Conservation (phyloP, 1,140 invertebrate genomes). For the Himalopsyche phryganea region DNA sequence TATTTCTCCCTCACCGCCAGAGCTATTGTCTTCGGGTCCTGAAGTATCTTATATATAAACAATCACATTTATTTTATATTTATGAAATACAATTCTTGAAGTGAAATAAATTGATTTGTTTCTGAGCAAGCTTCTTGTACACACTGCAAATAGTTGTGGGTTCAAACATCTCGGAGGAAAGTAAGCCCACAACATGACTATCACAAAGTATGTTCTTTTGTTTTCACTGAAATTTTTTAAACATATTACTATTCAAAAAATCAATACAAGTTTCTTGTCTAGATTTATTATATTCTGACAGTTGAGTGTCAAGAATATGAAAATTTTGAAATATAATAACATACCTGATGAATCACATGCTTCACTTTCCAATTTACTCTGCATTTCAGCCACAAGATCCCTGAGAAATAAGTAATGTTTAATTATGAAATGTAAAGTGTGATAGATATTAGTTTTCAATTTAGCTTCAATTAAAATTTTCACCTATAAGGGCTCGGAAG, state of each 20-base stretch:
- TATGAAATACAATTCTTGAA: not conserved
- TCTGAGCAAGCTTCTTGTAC: not conserved
- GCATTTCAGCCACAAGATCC: conserved; percentile 50
- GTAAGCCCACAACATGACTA: too few relatives aligned
- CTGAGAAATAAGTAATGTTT: conserved; percentile 38
- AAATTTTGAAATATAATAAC: too few relatives aligned
- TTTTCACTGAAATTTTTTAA: too few relatives aligned
- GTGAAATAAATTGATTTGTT: not conserved
- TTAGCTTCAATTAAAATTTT: too few relatives aligned
- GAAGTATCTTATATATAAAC: conserved; percentile 44
- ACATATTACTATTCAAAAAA: too few relatives aligned
- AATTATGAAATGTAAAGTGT: conserved; percentile 7
- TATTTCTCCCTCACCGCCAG: conserved; percentile 48
- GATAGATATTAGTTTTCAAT: not conserved
- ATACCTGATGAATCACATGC: conserved; percentile 50
- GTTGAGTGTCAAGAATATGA: too few relatives aligned
- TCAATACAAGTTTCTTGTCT: too few relatives aligned
- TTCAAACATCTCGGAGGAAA: too few relatives aligned
- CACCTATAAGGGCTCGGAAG: conserved; percentile 74
- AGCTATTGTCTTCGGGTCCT: conserved; percentile 50
- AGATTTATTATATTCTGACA: too few relatives aligned
- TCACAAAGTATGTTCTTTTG: too few relatives aligned
- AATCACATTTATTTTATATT: conserved; percentile 5
- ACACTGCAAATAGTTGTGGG: not conserved
- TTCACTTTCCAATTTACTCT: conserved; percentile 45